phyloP scores from a whole-genome alignment of 2,797 vertebrate genomes.

The Cyprinodon diabolis region DNA sequence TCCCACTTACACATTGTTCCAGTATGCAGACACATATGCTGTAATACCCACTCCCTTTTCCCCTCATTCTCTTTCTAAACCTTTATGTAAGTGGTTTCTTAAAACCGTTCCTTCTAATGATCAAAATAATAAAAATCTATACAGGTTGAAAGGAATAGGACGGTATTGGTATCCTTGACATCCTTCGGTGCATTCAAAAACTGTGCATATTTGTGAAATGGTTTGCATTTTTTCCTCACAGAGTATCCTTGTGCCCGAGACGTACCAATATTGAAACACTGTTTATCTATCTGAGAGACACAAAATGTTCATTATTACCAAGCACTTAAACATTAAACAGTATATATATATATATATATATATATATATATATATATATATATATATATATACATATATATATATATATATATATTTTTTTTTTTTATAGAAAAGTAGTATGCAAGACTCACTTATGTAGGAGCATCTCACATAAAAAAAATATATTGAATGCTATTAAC shows the following conservation, averaged over 20 bases:
- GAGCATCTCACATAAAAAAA: too few species aligned
- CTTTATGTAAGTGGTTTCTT: neutral
- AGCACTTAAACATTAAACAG: neutral
- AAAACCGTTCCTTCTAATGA: neutral
- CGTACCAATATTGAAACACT: neutral
- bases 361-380: too few species aligned
- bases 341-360: neutral
- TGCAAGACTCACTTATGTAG: neutral
- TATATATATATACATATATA: too few species aligned
- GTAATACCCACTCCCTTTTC: constrained; percentile 3
- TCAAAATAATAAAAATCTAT: neutral
- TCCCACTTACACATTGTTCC: neutral
- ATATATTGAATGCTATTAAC: neutral
- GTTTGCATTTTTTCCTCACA: neutral
- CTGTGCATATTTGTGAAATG: neutral
- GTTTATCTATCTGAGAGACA: too few species aligned
- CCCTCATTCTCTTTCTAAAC: neutral
- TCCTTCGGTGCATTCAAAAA: neutral
- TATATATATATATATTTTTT: too few species aligned
- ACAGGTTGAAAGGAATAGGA: constrained; percentile 3
- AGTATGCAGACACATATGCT: neutral
- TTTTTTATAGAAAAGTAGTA: neutral
- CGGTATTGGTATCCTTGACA: constrained; percentile 1
- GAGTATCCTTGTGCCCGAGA: too few species aligned
- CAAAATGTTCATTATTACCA: too few species aligned